phyloP scores from a whole-genome alignment of 2,888 invertebrate genomes.

The Sturmia bella region DNA sequence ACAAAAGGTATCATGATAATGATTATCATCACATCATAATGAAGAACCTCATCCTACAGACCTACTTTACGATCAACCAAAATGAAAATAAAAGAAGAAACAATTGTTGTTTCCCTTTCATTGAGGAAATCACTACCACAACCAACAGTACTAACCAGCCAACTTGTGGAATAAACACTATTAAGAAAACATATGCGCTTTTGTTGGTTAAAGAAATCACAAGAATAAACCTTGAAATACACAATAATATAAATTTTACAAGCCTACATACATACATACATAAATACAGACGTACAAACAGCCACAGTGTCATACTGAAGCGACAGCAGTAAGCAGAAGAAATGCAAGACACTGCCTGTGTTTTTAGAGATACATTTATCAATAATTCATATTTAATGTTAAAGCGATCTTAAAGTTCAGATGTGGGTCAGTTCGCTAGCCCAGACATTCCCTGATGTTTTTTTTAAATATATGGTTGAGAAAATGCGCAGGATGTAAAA shows the following conservation, averaged over 20 bases:
- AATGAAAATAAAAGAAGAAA: constrained; percentile 7
- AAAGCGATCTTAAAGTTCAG: no score
- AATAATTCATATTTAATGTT: no score
- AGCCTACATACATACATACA: constrained; percentile 7
- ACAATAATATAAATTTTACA: constrained; percentile 33
- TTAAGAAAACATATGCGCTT: constrained; percentile 59
- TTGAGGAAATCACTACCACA: constrained; percentile 71
- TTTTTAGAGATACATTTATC: no score
- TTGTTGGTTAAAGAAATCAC: constrained; percentile 38
- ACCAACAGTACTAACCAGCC: constrained; percentile 11
- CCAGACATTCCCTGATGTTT: no score
- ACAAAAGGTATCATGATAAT: constrained; percentile 17
- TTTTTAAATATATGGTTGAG: no score
- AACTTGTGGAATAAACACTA: constrained; percentile 19
- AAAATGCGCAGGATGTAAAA: no score
- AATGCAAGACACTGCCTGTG: constrained; percentile 13
- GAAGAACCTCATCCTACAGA: constrained; percentile 68
- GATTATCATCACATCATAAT: constrained; percentile 55
- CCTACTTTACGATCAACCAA: constrained; percentile 63
- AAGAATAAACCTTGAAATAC: constrained; percentile 61
- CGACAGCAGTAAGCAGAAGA: constrained; percentile 32
- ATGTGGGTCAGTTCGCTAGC: no score
- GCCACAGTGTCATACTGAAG: constrained; percentile 19
- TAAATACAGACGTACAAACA: constrained; percentile 34
- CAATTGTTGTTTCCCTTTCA: constrained; percentile 77